Conservation (phyloP, 2,888 invertebrate species). For the Galeruca laticollis region DNA sequence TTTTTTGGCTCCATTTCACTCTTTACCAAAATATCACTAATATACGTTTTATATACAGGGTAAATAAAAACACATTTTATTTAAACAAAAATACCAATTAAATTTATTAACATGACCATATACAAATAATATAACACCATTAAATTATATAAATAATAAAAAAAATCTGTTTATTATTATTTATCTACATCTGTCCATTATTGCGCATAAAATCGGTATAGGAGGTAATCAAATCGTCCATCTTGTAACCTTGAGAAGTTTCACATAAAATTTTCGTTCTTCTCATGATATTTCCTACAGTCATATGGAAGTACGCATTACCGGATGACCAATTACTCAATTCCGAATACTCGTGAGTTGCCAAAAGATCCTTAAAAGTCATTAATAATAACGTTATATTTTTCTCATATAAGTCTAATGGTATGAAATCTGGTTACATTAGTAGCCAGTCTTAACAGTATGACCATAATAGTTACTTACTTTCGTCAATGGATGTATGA, state of each 20-base stretch:
- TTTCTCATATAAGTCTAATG: no score
- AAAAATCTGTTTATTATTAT: no score
- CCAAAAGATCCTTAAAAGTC: constrained; percentile 78
- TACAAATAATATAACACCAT: no score
- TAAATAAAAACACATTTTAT: no score
- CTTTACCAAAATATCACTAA: no score
- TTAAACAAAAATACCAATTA: no score
- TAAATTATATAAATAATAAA: no score
- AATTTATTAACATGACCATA: no score
- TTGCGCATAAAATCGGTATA: constrained; percentile 76
- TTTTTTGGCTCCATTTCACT: no score
- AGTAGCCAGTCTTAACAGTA: background rate
- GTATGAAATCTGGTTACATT: constrained; percentile 5
- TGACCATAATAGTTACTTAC: constrained; percentile 63
- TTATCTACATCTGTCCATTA: no score
- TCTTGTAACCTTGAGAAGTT: constrained; percentile 94
- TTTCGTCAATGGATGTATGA: constrained; percentile 89
- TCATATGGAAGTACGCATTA: constrained; percentile 94
- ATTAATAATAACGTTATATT: constrained; percentile 25
- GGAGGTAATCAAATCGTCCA: constrained; percentile 95
- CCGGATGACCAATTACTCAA: constrained; percentile 96
- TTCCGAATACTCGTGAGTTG: constrained; percentile 87
- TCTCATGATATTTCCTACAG: constrained; percentile 93
- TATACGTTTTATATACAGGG: no score
- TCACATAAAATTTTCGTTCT: constrained; percentile 91